phyloP scores from a whole-genome alignment of 2,797 vertebrate genomes.

The Gephyroberyx darwinii region DNA sequence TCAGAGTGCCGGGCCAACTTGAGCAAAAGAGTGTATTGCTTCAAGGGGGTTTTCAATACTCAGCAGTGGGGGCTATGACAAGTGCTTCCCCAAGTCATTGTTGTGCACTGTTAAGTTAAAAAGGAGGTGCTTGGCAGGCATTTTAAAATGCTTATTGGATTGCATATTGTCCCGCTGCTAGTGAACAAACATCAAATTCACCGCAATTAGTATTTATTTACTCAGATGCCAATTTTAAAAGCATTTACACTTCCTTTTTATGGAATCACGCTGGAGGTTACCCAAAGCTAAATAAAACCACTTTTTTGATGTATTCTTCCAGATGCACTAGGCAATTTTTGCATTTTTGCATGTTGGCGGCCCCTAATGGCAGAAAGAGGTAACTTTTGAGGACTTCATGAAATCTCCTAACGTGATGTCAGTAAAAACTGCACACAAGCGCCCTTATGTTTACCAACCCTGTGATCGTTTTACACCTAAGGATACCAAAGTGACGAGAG shows the following conservation, averaged over 20 bases:
- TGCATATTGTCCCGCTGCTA: not conserved
- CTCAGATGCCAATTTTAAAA: not conserved
- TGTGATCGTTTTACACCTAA: too few species aligned
- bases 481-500: too few species aligned
- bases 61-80: constrained; percentile 43
- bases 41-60: constrained; percentile 30
- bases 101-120: constrained; percentile 20
- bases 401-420: too few species aligned
- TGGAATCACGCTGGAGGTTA: not conserved
- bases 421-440: too few species aligned
- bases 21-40: constrained; percentile 19
- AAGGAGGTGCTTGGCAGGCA: constrained; percentile 8
- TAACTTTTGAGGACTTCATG: too few species aligned
- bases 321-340: too few species aligned
- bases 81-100: constrained; percentile 36
- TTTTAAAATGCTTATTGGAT: constrained; percentile 19
- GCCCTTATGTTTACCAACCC: too few species aligned
- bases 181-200: not conserved
- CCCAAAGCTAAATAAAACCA: too few species aligned
- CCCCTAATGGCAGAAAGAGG: too few species aligned
- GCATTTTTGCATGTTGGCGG: too few species aligned
- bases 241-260: not conserved
- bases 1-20: constrained; percentile 9
- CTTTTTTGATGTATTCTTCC: not conserved
- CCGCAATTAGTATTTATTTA: not conserved